Percentiles rank a stretch among this genome's conserved stretches.
Evolutionary conservation across 1,140 invertebrate species (phyloP).

Genomic region (Drosophila mayri): DNA sequence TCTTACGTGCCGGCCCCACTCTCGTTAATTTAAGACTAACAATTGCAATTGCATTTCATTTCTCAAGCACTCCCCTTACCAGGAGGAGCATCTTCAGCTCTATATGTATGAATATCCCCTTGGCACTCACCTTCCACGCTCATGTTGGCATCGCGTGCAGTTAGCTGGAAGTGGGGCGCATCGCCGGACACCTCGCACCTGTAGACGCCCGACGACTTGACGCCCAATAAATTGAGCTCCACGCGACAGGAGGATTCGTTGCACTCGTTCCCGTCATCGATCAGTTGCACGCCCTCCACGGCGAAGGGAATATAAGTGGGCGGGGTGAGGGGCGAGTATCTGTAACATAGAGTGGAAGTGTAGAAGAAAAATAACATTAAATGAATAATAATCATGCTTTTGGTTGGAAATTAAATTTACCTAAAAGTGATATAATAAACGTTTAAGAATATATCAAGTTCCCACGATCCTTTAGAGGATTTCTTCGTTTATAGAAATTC

Average conservation of each 20-base stretch:
- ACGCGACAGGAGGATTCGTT: conserved; percentile 86
- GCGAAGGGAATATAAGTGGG: conserved; percentile 72
- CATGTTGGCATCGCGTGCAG: conserved; percentile 87
- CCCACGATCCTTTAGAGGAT: not conserved
- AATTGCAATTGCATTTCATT: conserved; percentile 74
- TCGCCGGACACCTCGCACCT: conserved; percentile 88
- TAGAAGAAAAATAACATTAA: not conserved
- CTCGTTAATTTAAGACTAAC: conserved; percentile 73
- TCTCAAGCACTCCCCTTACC: conserved; percentile 84
- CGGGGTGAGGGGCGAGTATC: conserved; percentile 79
- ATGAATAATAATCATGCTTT: conserved; percentile 2
- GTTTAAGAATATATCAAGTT: too few relatives aligned
- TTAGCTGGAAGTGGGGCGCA: conserved; percentile 87
- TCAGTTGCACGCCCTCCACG: conserved; percentile 89
- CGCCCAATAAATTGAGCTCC: conserved; percentile 85
- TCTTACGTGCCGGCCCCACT: conserved; percentile 21
- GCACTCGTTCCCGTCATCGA: conserved; percentile 89
- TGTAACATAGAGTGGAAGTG: conserved; percentile 10
- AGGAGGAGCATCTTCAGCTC: not conserved
- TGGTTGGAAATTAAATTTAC: not conserved
- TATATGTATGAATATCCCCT: too few relatives aligned
- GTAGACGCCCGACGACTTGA: conserved; percentile 86
- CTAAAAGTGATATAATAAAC: not conserved
- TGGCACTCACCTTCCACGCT: conserved; percentile 87
- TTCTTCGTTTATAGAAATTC: not conserved